Base-by-base conservation (phyloP, 2,797 vertebrate species). In the Phrynocephalus forsythii region DNA sequence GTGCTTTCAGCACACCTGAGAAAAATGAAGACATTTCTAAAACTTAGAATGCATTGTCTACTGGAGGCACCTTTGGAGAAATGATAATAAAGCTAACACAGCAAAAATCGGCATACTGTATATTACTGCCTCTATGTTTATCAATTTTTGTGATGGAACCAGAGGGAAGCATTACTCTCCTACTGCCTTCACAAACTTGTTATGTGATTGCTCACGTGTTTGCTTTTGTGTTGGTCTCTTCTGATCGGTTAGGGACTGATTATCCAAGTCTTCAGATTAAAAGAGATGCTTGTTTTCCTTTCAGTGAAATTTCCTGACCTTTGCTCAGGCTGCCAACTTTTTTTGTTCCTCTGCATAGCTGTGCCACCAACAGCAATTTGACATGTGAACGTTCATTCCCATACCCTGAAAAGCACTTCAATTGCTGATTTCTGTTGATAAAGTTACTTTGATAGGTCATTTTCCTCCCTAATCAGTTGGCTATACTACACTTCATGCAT, bases 21-120 rank as follows among this genome's bases (percentile, higher is more conserved):
- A 7, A 84, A 68, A 85, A 30, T 44, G 75, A 2, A 85, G 6
- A 72, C 77, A n/a, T 67, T 81, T 68, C 26, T 56, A 84, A 81
- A 69, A 13, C 90, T 88, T 48, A 68, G 30, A 83, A 33, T 91
- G 82, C 84, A 50, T 76, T 80, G 24, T 79, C 38, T 68, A 86
- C 73, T 0, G 0, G 48, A 71, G 8, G 71, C 93, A 85, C 60
- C 72, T 81, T 83, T 77, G 66, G 80, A 93, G 85, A 69, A 79
- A 91, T 72, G 91, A 87, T 15, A 48, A 66, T 44, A 8, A 52
- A 90, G 52, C 66, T 88, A 88, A 88, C 79, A 76, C 26, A 75
- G 60, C 83, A 81, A 71, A 81, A 85, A 88, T 87, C 63, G 90
- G 86, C 52, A 86, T 67, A 86, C 81, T 68, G 63, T 48, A 91